Evolutionary conservation across 2,888 invertebrate species (phyloP), one percentile per base, ranked within the genome.

Genomic region (Dyspetes luteomarginatus): DNA sequence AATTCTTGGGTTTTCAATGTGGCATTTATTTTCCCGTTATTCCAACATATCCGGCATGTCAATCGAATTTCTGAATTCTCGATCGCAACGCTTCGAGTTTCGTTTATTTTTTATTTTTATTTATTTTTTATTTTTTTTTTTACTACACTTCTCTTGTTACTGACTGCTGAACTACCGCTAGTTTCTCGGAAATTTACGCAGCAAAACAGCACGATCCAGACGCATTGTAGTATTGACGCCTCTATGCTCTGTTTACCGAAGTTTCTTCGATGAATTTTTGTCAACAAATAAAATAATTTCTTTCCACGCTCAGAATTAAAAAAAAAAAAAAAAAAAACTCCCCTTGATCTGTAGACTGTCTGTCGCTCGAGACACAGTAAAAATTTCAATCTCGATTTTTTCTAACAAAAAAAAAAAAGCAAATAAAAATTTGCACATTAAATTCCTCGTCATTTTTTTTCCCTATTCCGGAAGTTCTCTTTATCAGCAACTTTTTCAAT

Each of bases 101-200:
- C n/a, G n/a, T 60, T 48, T 30, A 19, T 75, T 74, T 17, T 81
- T 82, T 85, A 86, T 82, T 56, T 45, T 48, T 56, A 19, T 55
- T 15, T 7, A 43, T 62, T 50, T 15, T 64, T 7, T 45, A 17
- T 22, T 68, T 55, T 55, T 64, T 45, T 55, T 12, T 45, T n/a
- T n/a, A n/a, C n/a, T n/a, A 24, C 68, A 45, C 28, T 36, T 60
- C 67, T 24, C 52, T 22, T 26, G 52, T 28, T 3, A 65, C 22
- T 30, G 22, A 9, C 9, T 28, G 78, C 75, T 78, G 84, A 78
- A 82, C 85, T 90, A 89, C 90, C 90, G 90, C 88, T 90, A 90
- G 87, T 85, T 90, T 90, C 89, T 86, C 85, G 86, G 90, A 88
- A 90, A 88, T 87, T 85, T 85, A 87, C 84, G 84, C 86, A 83